Conservation (phyloP, 2,797 vertebrate species). For the Schizothorax lantsangensis region DNA sequence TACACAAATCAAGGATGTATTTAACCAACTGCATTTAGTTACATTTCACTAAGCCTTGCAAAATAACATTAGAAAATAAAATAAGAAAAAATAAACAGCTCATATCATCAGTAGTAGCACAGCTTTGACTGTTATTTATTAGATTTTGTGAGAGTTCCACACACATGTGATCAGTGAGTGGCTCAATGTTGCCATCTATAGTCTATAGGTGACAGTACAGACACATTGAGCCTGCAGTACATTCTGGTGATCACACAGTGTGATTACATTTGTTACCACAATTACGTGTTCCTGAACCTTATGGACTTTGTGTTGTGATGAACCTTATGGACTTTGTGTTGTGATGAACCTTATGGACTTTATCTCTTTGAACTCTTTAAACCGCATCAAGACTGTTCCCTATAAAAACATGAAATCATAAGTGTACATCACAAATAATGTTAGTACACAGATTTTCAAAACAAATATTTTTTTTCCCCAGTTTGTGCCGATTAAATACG, state of each 20-base stretch:
- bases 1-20: conserved; percentile 59
- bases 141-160: conserved; percentile 47
- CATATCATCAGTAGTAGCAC: neutral
- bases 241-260: neutral
- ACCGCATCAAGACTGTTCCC: neutral
- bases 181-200: conserved; percentile 33
- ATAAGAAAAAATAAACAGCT: neutral
- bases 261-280: neutral
- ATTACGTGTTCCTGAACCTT: neutral
- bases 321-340: neutral
- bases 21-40: neutral
- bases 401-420: conserved; percentile 17
- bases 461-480: neutral
- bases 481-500: neutral
- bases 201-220: neutral
- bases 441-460: neutral
- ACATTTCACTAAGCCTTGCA: neutral
- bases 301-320: neutral
- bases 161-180: conserved; percentile 34
- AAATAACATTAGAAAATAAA: neutral
- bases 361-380: neutral
- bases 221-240: conserved; percentile 1
- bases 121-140: neutral
- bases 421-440: neutral
- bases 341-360: conserved; percentile 3